These are phyloP conservation scores for Lydus trimaculatus DNA, from an alignment of 2,888 invertebrate genomes.

Conservation along the genomic window DNA sequence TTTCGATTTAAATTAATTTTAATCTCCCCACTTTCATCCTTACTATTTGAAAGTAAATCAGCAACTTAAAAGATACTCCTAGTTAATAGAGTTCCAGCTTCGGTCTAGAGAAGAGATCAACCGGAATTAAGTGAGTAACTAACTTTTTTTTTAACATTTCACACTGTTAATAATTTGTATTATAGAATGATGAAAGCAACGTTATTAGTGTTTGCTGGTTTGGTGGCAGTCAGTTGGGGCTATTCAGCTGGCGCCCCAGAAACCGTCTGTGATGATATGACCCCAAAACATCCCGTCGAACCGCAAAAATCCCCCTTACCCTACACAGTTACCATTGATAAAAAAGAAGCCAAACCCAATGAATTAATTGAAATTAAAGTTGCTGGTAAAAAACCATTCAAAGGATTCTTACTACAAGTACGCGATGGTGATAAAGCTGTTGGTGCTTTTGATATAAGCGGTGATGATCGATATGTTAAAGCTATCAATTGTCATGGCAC, in stretches of 20 bases:
- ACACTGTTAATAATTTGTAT: background rate
- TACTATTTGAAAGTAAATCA: conserved; percentile 28
- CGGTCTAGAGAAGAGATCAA: conserved; percentile 37
- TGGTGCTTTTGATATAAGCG: conserved; percentile 68
- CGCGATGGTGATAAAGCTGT: conserved; percentile 68
- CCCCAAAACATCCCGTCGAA: conserved; percentile 70
- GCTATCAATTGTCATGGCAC: conserved; percentile 64
- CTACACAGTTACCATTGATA: conserved; percentile 60
- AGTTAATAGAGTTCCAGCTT: conserved; percentile 32
- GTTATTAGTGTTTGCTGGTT: conserved; percentile 26
- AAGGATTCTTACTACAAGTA: conserved; percentile 73
- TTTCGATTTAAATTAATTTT: background rate
- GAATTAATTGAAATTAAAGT: conserved; percentile 65
- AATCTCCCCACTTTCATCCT: conserved; percentile 3
- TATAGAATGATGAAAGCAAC: conserved; percentile 28
- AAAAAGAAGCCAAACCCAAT: conserved; percentile 56
- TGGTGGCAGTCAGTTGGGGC: conserved; percentile 49
- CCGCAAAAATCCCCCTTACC: conserved; percentile 67
- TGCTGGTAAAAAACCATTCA: conserved; percentile 63
- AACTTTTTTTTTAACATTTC: conserved; percentile 9
- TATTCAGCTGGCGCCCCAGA: conserved; percentile 73
- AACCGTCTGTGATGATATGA: conserved; percentile 70
- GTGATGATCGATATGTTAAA: conserved; percentile 63
- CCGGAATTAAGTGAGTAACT: conserved; percentile 30
- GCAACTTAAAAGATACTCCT: conserved; percentile 14